A percentile compares a stretch with the other conserved stretches of the same genome.
These are phyloP conservation scores for Alexandromys fortis DNA, from an alignment of 2,113 vertebrate species.

Conservation along the genomic window DNA sequence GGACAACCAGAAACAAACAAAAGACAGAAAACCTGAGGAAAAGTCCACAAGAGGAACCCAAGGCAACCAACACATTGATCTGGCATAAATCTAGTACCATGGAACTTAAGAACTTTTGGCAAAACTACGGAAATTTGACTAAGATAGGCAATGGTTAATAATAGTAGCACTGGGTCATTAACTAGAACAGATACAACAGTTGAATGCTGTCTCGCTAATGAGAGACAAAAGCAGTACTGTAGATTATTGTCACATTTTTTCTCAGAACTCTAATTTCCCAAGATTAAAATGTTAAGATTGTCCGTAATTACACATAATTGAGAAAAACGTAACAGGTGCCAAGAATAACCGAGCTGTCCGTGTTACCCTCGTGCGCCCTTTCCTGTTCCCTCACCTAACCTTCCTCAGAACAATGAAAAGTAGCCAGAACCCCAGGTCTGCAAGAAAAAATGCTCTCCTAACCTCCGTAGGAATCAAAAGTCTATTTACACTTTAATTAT, in stretches of 20 bases:
- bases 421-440: not conserved
- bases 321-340: not conserved
- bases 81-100: not conserved
- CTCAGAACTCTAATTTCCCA: not conserved
- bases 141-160: not conserved
- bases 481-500: slow-evolving; percentile 65
- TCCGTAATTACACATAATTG: not conserved
- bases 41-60: not conserved
- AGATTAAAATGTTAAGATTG: not conserved
- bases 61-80: not conserved
- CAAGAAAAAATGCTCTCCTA: slow-evolving; percentile 18
- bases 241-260: not conserved
- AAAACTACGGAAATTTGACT: not conserved
- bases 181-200: not conserved
- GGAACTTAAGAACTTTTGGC: not conserved
- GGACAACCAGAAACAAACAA: not conserved
- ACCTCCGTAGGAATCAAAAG: slow-evolving; percentile 23
- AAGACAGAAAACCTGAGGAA: not conserved
- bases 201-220: not conserved
- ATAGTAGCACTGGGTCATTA: not conserved
- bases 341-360: not conserved
- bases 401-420: not conserved
- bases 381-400: not conserved
- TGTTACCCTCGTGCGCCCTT: not conserved
- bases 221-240: not conserved